Percentiles rank a stretch among this genome's conserved stretches.
Conservation (phyloP, 2,888 invertebrate species). For the Hydrotaea diabolus region DNA sequence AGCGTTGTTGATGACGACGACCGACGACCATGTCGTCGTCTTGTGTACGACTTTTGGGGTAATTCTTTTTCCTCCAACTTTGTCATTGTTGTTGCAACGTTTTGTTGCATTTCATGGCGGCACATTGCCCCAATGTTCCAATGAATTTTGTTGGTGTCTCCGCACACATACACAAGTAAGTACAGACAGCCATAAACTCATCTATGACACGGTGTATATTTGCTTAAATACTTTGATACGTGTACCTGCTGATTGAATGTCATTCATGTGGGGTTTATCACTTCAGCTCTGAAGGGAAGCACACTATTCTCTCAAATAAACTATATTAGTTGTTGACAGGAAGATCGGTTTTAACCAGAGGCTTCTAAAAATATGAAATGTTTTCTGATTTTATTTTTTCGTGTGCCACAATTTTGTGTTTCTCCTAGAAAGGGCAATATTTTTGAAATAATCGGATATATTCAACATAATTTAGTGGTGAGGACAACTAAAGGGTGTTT, state of each 20-base stretch:
- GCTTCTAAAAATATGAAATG: too few relatives aligned
- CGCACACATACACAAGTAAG: neutral
- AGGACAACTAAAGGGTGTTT: too few relatives aligned
- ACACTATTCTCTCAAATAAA: too few relatives aligned
- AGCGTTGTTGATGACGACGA: constrained; percentile 12
- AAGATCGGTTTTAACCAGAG: too few relatives aligned
- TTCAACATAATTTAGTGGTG: too few relatives aligned
- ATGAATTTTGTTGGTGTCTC: neutral
- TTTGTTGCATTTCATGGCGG: constrained; percentile 60
- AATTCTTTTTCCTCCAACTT: constrained; percentile 34
- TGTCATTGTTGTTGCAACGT: constrained; percentile 48
- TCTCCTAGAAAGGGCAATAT: too few relatives aligned
- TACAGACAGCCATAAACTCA: neutral
- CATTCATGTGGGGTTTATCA: neutral
- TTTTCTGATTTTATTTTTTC: too few relatives aligned
- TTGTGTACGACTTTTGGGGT: constrained; percentile 37
- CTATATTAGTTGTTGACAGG: too few relatives aligned
- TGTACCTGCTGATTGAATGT: constrained; percentile 1
- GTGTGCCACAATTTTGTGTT: too few relatives aligned
- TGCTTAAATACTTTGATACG: neutral
- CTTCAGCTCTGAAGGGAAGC: neutral
- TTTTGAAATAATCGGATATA: too few relatives aligned
- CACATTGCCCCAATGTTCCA: constrained; percentile 58
- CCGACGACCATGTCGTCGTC: too few relatives aligned
- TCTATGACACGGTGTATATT: neutral